Evolutionary conservation across 2,797 vertebrate species (phyloP).

Genomic region (Ispidina lecontei): DNA sequence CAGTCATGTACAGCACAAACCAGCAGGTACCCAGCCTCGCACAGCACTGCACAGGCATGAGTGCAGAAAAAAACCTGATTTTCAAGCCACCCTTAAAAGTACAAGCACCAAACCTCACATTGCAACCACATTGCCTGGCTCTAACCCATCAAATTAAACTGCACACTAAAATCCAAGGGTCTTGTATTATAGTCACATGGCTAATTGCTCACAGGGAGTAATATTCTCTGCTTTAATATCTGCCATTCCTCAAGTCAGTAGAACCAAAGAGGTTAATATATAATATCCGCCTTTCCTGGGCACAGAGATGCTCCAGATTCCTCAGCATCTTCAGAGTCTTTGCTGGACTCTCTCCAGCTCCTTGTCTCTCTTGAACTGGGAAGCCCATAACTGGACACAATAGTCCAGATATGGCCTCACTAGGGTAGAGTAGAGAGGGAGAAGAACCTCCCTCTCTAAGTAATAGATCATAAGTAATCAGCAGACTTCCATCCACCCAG

Average conservation of each 20-base stretch:
- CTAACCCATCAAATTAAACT: rapidly evolving
- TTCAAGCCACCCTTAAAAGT: neutral
- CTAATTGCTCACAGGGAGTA: neutral
- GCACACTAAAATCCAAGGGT: neutral
- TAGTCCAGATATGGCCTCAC: neutral
- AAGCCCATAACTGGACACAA: neutral
- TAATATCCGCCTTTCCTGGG: neutral
- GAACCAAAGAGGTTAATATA: neutral
- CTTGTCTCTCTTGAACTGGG: neutral
- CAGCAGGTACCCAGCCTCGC: too few species aligned
- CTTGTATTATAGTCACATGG: neutral
- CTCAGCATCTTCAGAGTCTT: neutral
- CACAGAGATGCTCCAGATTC: neutral
- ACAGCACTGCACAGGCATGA: too few species aligned
- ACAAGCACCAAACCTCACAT: neutral
- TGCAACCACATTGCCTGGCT: neutral
- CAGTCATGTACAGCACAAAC: too few species aligned
- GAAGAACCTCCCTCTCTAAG: neutral
- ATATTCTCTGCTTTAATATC: neutral
- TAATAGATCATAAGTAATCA: neutral
- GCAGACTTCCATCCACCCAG: neutral
- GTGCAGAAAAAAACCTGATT: neutral
- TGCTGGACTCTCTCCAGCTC: neutral
- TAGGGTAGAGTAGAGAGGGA: neutral
- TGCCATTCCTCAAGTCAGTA: neutral